A percentile compares a stretch with the other conserved stretches of the same genome.
Evolutionary conservation across 2,888 invertebrate species (phyloP).

Genomic region (Ethmia dodecea): DNA sequence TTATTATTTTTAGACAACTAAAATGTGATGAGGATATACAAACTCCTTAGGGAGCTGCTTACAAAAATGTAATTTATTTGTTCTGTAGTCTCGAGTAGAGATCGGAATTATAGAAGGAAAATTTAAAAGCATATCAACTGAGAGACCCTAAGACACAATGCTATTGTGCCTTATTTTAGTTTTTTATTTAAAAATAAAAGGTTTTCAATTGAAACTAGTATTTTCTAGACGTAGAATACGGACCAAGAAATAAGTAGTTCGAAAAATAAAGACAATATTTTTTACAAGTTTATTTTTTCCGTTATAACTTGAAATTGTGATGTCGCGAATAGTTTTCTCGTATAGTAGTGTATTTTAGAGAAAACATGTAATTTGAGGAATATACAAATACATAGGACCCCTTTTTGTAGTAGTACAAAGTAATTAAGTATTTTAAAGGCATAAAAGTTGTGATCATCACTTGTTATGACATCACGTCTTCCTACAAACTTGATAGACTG

Average conservation of each 20-base stretch:
- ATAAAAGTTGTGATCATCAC: conserved; percentile 22
- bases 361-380: conserved; percentile 38
- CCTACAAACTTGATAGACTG: conserved; percentile 64
- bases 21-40: conserved; percentile 35
- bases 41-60: conserved; percentile 33
- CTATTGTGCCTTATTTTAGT: conserved; percentile 65
- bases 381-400: conserved; percentile 37
- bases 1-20: conserved; percentile 20
- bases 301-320: conserved; percentile 38
- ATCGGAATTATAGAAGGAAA: conserved; percentile 31
- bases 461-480: conserved; percentile 49
- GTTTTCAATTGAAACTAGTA: conserved; percentile 35
- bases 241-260: conserved; percentile 61
- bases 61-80: conserved; percentile 37
- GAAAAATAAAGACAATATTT: conserved; percentile 57
- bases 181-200: conserved; percentile 35
- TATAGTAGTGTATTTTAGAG: conserved; percentile 49
- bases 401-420: conserved; percentile 68
- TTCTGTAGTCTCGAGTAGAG: conserved; percentile 46
- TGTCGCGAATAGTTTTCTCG: conserved; percentile 34
- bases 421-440: conserved; percentile 57
- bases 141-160: conserved; percentile 58
- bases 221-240: conserved; percentile 52
- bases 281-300: conserved; percentile 61
- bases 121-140: conserved; percentile 55